Evolutionary conservation across 2,888 invertebrate species (phyloP).

Genomic region (Tipula vernalis): DNA sequence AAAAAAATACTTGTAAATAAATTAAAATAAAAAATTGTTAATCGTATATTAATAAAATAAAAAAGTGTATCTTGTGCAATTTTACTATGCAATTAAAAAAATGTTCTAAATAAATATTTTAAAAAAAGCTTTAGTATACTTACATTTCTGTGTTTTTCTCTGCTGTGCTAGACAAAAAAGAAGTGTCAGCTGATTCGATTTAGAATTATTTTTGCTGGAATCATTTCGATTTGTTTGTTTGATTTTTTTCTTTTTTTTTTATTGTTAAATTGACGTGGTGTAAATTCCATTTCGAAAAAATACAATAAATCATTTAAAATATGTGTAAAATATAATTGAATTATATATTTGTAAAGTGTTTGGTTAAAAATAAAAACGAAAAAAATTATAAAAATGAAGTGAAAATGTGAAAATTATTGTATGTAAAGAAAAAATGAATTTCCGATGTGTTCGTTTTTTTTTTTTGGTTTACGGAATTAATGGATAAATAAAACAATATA

Average conservation of each 20-base stretch:
- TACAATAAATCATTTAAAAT: not conserved
- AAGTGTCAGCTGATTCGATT: not conserved
- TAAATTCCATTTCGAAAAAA: not conserved
- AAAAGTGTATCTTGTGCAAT: not conserved
- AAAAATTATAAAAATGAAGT: not conserved
- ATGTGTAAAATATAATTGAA: not conserved
- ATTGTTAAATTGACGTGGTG: not conserved
- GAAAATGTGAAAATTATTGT: not conserved
- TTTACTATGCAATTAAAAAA: not conserved
- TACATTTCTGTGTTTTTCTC: not conserved
- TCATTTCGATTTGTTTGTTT: not conserved
- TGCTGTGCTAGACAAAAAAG: not conserved
- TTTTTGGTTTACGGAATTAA: not conserved
- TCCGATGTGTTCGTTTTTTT: not conserved
- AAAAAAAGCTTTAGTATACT: not conserved
- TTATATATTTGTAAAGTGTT: not conserved
- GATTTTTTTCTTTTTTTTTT: not conserved
- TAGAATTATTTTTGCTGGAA: not conserved
- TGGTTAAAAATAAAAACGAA: not conserved
- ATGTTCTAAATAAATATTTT: not conserved
- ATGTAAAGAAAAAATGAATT: not conserved
- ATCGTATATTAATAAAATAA: not conserved
- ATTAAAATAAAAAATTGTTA: not conserved
- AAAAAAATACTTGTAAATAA: not conserved
- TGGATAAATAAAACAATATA: not conserved